A percentile compares a stretch with the other conserved stretches of the same genome.
phyloP scores from a whole-genome alignment of 2,113 vertebrate species.

The Mohoua ochrocephala region DNA sequence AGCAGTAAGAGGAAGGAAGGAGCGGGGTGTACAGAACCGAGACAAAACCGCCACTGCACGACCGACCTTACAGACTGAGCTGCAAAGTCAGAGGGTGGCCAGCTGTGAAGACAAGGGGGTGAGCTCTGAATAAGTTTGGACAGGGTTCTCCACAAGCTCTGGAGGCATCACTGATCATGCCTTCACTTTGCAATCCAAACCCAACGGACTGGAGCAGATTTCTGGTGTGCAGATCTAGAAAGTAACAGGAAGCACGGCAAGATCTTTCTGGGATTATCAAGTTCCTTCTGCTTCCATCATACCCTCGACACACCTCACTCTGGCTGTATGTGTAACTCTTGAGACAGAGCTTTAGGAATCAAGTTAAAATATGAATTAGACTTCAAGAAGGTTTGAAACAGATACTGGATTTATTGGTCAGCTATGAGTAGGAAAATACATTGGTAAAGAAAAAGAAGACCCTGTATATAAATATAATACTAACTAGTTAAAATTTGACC shows the following conservation, averaged over 20 bases:
- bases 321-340: not conserved
- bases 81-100: not conserved
- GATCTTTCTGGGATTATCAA: not conserved
- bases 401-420: conserved; percentile 98
- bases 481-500: conserved; percentile 89
- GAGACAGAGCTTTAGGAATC: not conserved
- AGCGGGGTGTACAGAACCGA: accelerated
- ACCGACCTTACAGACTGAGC: not conserved
- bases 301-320: not conserved
- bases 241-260: not conserved
- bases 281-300: not conserved
- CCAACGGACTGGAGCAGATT: not conserved
- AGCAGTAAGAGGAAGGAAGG: not conserved
- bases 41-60: not conserved
- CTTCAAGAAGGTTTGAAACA: conserved; percentile 87
- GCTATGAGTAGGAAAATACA: conserved; percentile 99
- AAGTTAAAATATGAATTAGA: conserved; percentile 75
- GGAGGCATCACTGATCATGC: not conserved
- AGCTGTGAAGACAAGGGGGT: accelerated
- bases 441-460: conserved; percentile 95
- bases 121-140: not conserved
- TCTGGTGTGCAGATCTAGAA: not conserved
- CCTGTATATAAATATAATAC: conserved; percentile 94
- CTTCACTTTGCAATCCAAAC: not conserved
- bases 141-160: not conserved